Percentiles rank a stretch among this genome's conserved stretches.
Evolutionary conservation across 2,113 vertebrate genomes (phyloP).

Genomic region (Dasyprocta punctata): DNA sequence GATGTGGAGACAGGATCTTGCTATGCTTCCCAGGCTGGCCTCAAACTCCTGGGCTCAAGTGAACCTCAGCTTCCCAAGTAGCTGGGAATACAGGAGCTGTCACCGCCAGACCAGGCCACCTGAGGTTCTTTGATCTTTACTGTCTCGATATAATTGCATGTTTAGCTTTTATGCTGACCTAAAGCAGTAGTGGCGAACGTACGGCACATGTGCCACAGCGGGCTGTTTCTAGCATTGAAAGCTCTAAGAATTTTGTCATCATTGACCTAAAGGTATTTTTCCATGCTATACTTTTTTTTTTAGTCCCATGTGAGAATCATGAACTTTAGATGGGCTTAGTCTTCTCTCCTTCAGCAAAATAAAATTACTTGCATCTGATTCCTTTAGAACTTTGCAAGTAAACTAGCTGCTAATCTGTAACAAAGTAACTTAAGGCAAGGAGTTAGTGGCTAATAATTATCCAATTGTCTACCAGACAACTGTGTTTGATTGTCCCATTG

Average conservation of each 20-base stretch:
- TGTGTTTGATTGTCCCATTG: not conserved
- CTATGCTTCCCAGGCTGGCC: not conserved
- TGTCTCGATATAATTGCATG: not conserved
- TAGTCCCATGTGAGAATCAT: not conserved
- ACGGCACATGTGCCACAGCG: not conserved
- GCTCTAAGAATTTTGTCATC: not conserved
- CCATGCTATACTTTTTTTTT: conserved; percentile 58
- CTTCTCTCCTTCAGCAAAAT: conserved; percentile 6
- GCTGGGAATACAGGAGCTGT: not conserved
- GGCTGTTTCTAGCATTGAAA: not conserved
- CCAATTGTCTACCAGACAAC: not conserved
- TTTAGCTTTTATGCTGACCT: conserved; percentile 16
- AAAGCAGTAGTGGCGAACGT: not conserved
- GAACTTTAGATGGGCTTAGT: not conserved
- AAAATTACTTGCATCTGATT: not conserved
- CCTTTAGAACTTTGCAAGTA: conserved; percentile 5
- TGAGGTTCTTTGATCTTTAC: not conserved
- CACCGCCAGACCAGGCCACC: not conserved
- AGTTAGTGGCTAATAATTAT: not conserved
- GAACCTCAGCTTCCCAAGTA: not conserved
- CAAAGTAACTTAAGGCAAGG: conserved; percentile 1
- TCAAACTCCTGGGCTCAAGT: not conserved
- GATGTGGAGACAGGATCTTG: not conserved
- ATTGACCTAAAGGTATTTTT: conserved; percentile 41
- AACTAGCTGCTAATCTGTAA: conserved; percentile 32